phyloP scores from a whole-genome alignment of 2,113 vertebrate genomes.

The Phaethon lepturus region DNA sequence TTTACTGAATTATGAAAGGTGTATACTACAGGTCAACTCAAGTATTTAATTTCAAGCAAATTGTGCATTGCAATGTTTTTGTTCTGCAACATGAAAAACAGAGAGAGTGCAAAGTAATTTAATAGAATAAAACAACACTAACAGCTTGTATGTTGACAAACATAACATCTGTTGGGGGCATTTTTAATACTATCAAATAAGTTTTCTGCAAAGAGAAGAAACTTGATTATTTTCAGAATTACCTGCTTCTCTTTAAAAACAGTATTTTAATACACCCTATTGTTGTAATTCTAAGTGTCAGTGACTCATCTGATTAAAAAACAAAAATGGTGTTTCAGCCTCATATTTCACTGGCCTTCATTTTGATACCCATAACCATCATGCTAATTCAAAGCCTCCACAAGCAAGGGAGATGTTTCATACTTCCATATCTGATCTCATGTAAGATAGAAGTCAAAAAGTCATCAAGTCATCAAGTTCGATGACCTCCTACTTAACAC shows the following conservation, averaged over 20 bases:
- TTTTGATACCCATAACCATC: neutral
- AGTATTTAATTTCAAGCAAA: neutral
- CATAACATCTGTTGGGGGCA: neutral
- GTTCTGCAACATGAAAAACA: neutral
- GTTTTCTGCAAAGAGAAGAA: neutral
- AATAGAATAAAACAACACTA: neutral
- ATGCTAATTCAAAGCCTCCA: neutral
- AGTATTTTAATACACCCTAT: neutral
- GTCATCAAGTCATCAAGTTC: neutral
- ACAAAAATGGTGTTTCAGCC: neutral
- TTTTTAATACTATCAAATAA: neutral
- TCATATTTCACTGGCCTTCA: neutral
- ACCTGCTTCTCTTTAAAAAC: neutral
- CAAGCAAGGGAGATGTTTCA: neutral
- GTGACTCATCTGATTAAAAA: neutral
- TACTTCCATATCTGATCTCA: neutral
- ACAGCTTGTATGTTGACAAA: neutral
- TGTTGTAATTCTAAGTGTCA: neutral
- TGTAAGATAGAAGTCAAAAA: neutral
- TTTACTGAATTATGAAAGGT: neutral
- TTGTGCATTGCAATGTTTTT: neutral
- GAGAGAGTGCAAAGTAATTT: neutral
- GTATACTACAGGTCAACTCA: neutral
- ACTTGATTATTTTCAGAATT: neutral
- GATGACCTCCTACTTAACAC: neutral